Evolutionary conservation across 2,888 invertebrate species (phyloP), one percentile per base, ranked within the genome.

Genomic region (Osmoderma eremita): DNA sequence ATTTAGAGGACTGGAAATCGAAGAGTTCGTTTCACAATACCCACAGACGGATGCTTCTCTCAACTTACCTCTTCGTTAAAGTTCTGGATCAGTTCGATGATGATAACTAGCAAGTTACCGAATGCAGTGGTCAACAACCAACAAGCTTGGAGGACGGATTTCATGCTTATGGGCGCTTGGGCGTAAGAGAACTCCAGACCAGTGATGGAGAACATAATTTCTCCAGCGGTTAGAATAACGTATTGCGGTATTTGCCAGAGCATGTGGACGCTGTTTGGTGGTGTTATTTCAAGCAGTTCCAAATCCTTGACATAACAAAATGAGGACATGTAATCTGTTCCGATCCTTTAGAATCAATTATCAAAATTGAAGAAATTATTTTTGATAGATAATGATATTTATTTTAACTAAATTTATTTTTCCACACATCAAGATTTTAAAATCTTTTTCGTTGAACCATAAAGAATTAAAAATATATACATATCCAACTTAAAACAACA

Each of bases 111-210:
- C 36, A 98, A 83, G 82, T 98, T 98, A 45, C 98, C 98, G 76
- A 97, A 87, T 0, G 97, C 95, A 0, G 94, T 94, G 0, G 97
- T 96, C 61, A 98, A 83, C 12, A 97, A 85, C 95, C 97, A 98
- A 12, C 91, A 88, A 0, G 98, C 95, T 80, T 93, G 93, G 54
- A 98, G 82, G 0, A 99, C 91, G 0, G 97, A 94, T 82, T 98
- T 98, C 97, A 99, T 97, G 70, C 90, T 91, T 3, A 86, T 80
- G 0, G 98, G 97, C 0, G 98, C 95, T 85, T 95, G 95, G 0
- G 97, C 94, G 82, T 96, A 98, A 0, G 97, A 94, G 83, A 99
- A 98, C 79, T 96, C 94, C 18, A 98, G 84, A 0, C 98, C 98
- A 0, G 98, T 97, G 22, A 98, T 92, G 0, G 97, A 95, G 81